Base-by-base conservation (phyloP, 2,888 invertebrate genomes). In the Andrena trimmerana region DNA sequence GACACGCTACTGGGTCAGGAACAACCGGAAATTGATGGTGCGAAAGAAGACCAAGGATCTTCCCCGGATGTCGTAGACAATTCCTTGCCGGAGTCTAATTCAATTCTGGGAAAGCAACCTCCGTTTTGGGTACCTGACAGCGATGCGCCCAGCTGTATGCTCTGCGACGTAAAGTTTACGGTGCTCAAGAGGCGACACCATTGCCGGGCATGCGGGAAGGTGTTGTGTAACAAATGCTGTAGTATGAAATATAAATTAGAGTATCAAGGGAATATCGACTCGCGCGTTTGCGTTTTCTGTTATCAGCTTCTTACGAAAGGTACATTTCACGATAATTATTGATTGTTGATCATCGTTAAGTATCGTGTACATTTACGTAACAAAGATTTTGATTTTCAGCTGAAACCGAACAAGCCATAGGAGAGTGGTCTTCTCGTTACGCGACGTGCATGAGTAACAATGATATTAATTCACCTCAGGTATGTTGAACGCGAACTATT, bases 41-140 rank as follows among this genome's bases (percentile, higher is more conserved):
- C 84, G 68, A 90, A 85, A 76, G 90, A 90, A 54, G 90, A 90
- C 36, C 89, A 90, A 48, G 92, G 90, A 81, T 90, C 91, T 54
- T 92, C 92, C 2, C 93, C 92, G 7, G 93, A 93, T 81, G 86
- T 89, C 20, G 91, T 92, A 2, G 93, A 94, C 68, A 93, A 91
- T 85, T 92, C 93, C 27, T 90, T 93, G 33, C 87, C 92, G 71
- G 93, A 93, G 81, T 90, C 92, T 63, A 94, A 94, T 83, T 94
- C 94, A 16, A 92, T 95, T 84, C 93, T 98, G 73, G 98, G 98
- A 0, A 96, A 96, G 91, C 95, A 97, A 74, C 96, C 97, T 16
- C 98, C 98, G 0, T 96, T 96, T 89, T 98, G 98, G 98, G 96
- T 98, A 70, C 98, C 98, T 0, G 98, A 98, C 93, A 95, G 96